Conservation (phyloP, 2,888 invertebrate genomes). For the Terebella lapidaria region DNA sequence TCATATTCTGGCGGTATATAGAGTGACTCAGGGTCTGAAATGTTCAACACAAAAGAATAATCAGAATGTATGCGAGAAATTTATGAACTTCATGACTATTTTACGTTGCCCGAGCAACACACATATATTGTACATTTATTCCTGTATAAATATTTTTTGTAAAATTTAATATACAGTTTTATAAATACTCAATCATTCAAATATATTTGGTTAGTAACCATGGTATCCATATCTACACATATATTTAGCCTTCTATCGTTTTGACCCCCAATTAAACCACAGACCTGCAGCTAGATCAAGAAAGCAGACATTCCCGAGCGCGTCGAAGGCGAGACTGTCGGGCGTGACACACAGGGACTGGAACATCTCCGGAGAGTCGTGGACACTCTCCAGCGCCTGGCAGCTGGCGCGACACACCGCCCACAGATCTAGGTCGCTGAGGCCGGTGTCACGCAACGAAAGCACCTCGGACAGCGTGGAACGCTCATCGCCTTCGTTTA, state of each 20-base stretch:
- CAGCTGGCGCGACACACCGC: conserved; percentile 47
- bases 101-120: too few species aligned
- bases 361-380: conserved; percentile 41
- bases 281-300: conserved; percentile 42
- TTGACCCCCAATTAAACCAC: too few species aligned
- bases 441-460: conserved; percentile 31
- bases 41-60: too few species aligned
- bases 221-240: too few species aligned
- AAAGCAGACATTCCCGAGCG: conserved; percentile 45
- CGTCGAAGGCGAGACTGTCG: conserved; percentile 47
- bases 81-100: too few species aligned
- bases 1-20: conserved; percentile 44
- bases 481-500: conserved; percentile 36
- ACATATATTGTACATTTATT: too few species aligned
- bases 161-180: too few species aligned
- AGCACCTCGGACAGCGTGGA: conserved; percentile 41
- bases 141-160: too few species aligned
- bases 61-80: too few species aligned
- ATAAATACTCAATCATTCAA: too few species aligned
- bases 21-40: conserved; percentile 43
- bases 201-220: too few species aligned
- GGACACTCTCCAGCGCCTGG: conserved; percentile 36
- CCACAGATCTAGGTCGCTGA: conserved; percentile 45
- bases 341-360: conserved; percentile 48
- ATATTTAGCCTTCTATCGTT: too few species aligned